Conservation (phyloP, 2,888 invertebrate species). For the Ormyrus rosae region DNA sequence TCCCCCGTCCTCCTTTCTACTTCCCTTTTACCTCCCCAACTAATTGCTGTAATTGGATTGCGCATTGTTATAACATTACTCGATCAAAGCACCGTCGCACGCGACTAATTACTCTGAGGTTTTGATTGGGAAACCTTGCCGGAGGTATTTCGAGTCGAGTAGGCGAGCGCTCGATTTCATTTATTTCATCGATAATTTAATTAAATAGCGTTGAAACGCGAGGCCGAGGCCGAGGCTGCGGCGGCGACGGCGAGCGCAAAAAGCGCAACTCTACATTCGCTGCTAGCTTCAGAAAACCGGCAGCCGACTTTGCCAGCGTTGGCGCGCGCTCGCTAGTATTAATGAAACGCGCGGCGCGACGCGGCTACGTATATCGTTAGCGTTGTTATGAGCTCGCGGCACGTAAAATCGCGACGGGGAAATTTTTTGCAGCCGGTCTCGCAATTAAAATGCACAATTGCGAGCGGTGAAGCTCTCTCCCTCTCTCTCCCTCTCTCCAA, state of each 20-base stretch:
- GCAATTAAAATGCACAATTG: slow-evolving; percentile 27
- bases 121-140: slow-evolving; percentile 39
- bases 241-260: not conserved
- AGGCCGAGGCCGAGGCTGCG: not conserved
- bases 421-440: not conserved
- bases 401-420: not conserved
- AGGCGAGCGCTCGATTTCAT: slow-evolving; percentile 52
- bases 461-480: not conserved
- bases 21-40: slow-evolving; percentile 49
- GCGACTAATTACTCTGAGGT: slow-evolving; percentile 57
- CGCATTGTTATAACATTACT: slow-evolving; percentile 56
- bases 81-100: slow-evolving; percentile 52
- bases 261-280: slow-evolving; percentile 23
- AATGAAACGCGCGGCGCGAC: slow-evolving; percentile 27
- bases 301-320: not conserved
- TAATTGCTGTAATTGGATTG: slow-evolving; percentile 56
- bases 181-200: slow-evolving; percentile 57
- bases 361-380: slow-evolving; percentile 9
- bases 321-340: not conserved
- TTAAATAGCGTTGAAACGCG: slow-evolving; percentile 44
- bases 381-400: slow-evolving; percentile 16
- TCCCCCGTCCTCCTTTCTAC: slow-evolving; percentile 18
- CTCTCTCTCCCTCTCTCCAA: not conserved
- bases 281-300: not conserved
- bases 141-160: slow-evolving; percentile 44